Evolutionary conservation across 2,797 vertebrate genomes (phyloP), one percentile per base, ranked within the genome.

Genomic region (Pseudomugil gertrudae): DNA sequence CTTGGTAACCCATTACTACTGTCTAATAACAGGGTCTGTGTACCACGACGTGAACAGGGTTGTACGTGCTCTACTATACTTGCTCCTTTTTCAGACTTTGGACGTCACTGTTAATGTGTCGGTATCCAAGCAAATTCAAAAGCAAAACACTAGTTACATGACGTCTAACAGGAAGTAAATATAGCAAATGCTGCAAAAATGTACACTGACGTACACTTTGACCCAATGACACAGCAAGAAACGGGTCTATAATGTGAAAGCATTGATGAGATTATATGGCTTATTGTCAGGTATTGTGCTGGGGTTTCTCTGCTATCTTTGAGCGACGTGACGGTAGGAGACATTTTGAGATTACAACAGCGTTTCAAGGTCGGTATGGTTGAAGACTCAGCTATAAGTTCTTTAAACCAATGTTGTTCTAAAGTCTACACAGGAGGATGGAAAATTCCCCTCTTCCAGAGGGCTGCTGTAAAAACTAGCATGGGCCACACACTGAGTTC

Each of bases 361-460:
- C 8, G 63, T 74, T 69, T 88, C 86, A 87, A 86, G 87, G 86
- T 69, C 80, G 13, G 59, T 27, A 57, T 9, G 67, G 76, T 65
- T 88, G 71, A 90, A 79, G 72, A 74, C 83, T 87, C 89, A 83
- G 88, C 86, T 88, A 82, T 85, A 88, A 32, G 69, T 62, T 72
- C 72, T 79, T 86, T 87, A 85, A 87, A 88, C 73, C 57, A 93
- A 92, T 91, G 90, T 91, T 93, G 84, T 91, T 89, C 63, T 63
- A 78, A 72, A 63, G 88, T 87, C 87, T 89, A 78, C 82, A 57
- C 68, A 72, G 69, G 71, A 70, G 75, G 70, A 70, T 84, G 79
- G 88, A 90, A 88, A 84, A 71, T 43, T 78, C 86, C 65, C 72
- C 68, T 65, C 54, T 62, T 19, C 81, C 81, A 54, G 65, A 87